Evolutionary conservation across 2,797 vertebrate species (phyloP).

Genomic region (Pteropus rufus): DNA sequence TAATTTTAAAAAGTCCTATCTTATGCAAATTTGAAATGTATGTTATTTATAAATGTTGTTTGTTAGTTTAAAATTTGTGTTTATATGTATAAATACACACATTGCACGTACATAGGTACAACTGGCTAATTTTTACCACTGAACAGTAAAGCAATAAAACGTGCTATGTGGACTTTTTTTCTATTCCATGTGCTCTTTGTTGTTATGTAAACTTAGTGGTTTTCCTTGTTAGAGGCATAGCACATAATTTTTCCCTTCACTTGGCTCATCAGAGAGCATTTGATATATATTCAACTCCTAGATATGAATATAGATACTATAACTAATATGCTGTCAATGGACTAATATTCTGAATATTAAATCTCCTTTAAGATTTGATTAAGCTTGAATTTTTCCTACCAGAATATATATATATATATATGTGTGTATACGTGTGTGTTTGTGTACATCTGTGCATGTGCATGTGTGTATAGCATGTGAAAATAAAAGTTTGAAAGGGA

Average conservation of each 20-base stretch:
- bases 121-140: neutral
- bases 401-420: neutral
- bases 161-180: neutral
- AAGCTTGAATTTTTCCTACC: neutral
- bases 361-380: neutral
- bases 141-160: neutral
- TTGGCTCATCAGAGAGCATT: neutral
- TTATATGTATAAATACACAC: neutral
- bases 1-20: neutral
- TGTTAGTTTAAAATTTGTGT: neutral
- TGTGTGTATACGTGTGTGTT: neutral
- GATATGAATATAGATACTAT: neutral
- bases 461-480: neutral
- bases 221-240: neutral
- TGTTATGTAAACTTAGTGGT: neutral
- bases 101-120: neutral
- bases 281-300: neutral
- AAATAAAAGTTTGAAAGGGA: neutral
- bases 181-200: neutral
- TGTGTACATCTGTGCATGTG: neutral
- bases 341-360: neutral
- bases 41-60: neutral
- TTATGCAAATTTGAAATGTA: neutral
- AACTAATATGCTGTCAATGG: neutral
- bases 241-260: neutral